Conservation (phyloP, 2,113 vertebrate genomes). For the Procapra przewalskii region DNA sequence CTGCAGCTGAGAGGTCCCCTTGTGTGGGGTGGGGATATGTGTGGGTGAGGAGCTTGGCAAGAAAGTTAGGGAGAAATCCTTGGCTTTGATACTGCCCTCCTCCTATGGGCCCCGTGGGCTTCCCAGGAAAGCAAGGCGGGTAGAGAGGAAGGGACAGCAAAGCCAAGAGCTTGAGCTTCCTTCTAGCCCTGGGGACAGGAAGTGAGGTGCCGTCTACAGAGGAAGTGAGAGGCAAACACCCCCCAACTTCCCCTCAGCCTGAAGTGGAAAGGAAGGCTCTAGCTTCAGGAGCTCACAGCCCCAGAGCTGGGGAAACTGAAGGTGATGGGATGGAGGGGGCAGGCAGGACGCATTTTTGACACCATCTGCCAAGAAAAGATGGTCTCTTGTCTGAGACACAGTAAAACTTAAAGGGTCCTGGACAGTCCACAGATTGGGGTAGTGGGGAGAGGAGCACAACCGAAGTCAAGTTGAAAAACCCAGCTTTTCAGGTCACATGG, state of each 20-base stretch:
- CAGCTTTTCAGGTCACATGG: neutral
- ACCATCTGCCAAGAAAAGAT: neutral
- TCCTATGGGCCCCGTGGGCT: neutral
- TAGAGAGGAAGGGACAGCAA: constrained; percentile 44
- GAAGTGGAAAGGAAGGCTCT: neutral
- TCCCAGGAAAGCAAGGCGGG: constrained; percentile 37
- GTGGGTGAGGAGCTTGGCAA: neutral
- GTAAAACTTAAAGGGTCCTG: neutral
- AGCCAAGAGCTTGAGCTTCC: constrained; percentile 39
- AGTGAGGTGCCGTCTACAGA: constrained; percentile 80
- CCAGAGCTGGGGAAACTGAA: neutral
- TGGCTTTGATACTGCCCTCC: constrained; percentile 36
- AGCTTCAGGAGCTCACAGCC: neutral
- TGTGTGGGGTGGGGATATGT: too few relatives aligned
- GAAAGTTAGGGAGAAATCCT: neutral
- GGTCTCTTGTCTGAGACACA: neutral
- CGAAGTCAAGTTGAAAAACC: neutral
- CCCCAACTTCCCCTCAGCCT: constrained; percentile 43
- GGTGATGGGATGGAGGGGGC: neutral
- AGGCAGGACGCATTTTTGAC: neutral
- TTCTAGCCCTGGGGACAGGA: constrained; percentile 62
- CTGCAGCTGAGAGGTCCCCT: neutral
- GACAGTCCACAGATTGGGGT: neutral
- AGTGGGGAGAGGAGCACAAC: neutral
- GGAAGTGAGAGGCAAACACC: constrained; percentile 67